Base-by-base conservation (phyloP, 2,113 vertebrate species). In the Tragelaphus buxtoni region DNA sequence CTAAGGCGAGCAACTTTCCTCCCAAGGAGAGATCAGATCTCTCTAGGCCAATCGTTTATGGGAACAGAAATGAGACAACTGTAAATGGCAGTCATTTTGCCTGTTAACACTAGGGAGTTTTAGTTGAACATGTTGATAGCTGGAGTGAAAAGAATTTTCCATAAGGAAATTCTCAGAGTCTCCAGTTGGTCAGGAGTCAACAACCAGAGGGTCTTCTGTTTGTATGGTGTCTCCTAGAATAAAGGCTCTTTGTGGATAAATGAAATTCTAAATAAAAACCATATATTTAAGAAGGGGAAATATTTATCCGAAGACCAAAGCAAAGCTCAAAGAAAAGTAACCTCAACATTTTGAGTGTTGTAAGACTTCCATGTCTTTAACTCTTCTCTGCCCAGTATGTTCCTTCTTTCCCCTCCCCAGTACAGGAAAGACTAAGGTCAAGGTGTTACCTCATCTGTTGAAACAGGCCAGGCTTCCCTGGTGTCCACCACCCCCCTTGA, bases 61-160 rank as follows among this genome's bases (percentile, higher is more conserved):
- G 79, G 92, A 84, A 76, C 13, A 87, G 47, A 65, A 88, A 45
- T 14, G 61, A 74, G 56, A 56, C 9, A 16, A 2, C 61, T 69
- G 22, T 7, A 30, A 77, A 10, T 76, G 65, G 30, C 10, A 72
- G 28, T 4, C 45, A 2, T 83, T 53, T 63, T 88, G 28, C 22
- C 80, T 82, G 30, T 90, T 93, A 47, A 61, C 45, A 42, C 11
- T 42, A 35, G 89, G 35, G 53, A 32, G 32, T 49, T 69, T 51
- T 77, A 60, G 60, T 12, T 22, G 12, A 77, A 97, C 74, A 17
- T 61, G 35, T 60, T 30, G 14, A 63, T 69, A 69, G 28, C 2
- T 42, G 32, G 53, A 39, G 24, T 91, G 58, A 55, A 42, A 96
- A 79, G 51, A 28, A 60, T 18, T 28, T 95, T 56, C 20, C 69